Evolutionary conservation across 2,888 invertebrate genomes (phyloP).

Genomic region (Formica aserva): DNA sequence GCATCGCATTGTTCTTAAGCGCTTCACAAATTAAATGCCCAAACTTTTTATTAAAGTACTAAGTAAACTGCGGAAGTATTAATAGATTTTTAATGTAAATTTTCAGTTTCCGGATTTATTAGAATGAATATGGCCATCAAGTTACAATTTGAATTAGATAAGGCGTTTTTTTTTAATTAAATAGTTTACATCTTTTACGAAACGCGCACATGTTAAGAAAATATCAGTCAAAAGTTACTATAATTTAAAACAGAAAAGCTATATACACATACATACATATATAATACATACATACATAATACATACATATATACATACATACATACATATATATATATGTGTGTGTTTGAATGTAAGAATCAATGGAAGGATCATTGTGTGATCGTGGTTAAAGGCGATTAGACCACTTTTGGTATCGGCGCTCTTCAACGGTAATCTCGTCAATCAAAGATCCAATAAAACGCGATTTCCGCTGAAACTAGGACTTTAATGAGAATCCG

Average conservation of each 20-base stretch:
- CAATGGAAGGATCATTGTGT: slow-evolving; percentile 12
- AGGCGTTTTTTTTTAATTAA: not conserved
- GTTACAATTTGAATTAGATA: not conserved
- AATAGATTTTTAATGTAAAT: slow-evolving; percentile 13
- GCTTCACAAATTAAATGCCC: not conserved
- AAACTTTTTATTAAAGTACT: not conserved
- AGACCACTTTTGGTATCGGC: slow-evolving; percentile 44
- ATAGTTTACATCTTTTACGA: not conserved
- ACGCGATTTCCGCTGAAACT: slow-evolving; percentile 51
- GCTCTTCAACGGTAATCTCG: slow-evolving; percentile 46
- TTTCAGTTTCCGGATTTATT: not conserved
- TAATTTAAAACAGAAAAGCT: slow-evolving; percentile 12
- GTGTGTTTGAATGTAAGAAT: not conserved
- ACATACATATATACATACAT: not conserved
- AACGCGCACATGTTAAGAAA: not conserved
- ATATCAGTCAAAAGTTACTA: not conserved
- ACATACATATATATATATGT: not conserved
- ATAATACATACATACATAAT: not conserved
- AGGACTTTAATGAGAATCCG: slow-evolving; percentile 57
- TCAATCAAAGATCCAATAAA: slow-evolving; percentile 57
- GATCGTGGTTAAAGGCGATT: slow-evolving; percentile 33
- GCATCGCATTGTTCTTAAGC: slow-evolving; percentile 22
- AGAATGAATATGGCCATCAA: not conserved
- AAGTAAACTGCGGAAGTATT: slow-evolving; percentile 1
- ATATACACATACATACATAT: not conserved